Conservation (phyloP, 2,797 vertebrate species). For the Intellagama lesueurii region DNA sequence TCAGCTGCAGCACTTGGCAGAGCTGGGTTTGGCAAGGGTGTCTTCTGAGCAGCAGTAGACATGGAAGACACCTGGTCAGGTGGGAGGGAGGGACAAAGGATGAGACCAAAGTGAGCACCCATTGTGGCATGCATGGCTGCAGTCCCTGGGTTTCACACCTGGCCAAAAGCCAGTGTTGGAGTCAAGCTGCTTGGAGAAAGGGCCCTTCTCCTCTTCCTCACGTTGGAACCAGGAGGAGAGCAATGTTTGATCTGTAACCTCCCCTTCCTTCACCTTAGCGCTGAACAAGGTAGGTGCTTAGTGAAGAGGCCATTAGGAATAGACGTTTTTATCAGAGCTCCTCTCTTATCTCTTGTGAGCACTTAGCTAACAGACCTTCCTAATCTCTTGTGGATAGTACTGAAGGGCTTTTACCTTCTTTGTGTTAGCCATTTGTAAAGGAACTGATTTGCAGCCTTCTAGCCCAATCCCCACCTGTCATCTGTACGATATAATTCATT, state of each 20-base stretch:
- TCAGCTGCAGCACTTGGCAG: conserved; percentile 64
- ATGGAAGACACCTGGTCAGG: conserved; percentile 64
- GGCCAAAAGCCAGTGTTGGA: conserved; percentile 64
- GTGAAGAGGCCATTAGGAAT: neutral
- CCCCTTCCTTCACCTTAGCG: conserved; percentile 68
- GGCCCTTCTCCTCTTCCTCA: conserved; percentile 68
- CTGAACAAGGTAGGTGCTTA: conserved; percentile 69
- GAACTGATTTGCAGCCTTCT: neutral
- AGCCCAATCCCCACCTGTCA: neutral
- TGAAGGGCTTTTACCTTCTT: neutral
- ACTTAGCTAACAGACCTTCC: no score
- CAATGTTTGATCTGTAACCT: conserved; percentile 65
- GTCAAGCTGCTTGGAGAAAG: conserved; percentile 63
- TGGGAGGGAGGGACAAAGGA: conserved; percentile 64
- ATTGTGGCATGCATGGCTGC: conserved; percentile 42
- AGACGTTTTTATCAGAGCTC: neutral
- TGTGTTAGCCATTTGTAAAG: neutral
- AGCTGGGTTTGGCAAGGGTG: conserved; percentile 60
- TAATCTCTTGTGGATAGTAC: no score
- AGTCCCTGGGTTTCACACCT: conserved; percentile 55
- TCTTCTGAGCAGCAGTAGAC: conserved; percentile 65
- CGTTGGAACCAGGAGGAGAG: conserved; percentile 67
- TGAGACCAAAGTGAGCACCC: conserved; percentile 43
- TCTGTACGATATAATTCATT: neutral
- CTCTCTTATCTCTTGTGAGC: neutral